These are phyloP conservation scores for Drusus annulatus DNA, from an alignment of 1,140 invertebrate species.

Conservation along the genomic window DNA sequence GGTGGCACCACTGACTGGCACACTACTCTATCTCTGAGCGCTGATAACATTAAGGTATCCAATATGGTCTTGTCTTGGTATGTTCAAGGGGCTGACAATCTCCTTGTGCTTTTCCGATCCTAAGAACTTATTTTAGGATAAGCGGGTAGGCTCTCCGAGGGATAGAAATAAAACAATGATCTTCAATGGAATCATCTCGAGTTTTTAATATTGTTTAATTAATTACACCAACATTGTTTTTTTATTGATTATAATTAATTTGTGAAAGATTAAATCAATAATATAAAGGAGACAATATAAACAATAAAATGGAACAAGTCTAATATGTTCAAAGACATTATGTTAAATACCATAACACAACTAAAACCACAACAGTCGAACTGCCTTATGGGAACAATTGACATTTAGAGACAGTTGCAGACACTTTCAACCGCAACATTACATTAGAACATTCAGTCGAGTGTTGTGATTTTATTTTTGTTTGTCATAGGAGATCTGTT, in stretches of 20 bases:
- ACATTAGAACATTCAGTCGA: conserved; percentile 44
- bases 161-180: conserved; percentile 39
- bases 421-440: conserved; percentile 40
- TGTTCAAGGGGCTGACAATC: too few species aligned
- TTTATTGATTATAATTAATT: conserved; percentile 56
- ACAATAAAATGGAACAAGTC: conserved; percentile 57
- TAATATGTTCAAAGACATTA: conserved; percentile 51
- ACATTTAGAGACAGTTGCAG: conserved; percentile 42
- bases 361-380: conserved; percentile 51
- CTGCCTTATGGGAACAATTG: conserved; percentile 42
- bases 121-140: too few species aligned
- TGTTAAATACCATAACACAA: conserved; percentile 49
- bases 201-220: conserved; percentile 59
- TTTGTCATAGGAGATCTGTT: conserved; percentile 47
- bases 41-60: too few species aligned
- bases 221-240: conserved; percentile 59
- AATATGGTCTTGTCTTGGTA: too few species aligned
- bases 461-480: conserved; percentile 53
- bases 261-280: conserved; percentile 56
- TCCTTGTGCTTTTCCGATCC: too few species aligned
- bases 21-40: too few species aligned
- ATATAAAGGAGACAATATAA: conserved; percentile 52
- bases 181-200: conserved; percentile 58
- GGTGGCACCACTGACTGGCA: too few species aligned
- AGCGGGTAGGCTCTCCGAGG: neutral